phyloP scores from a whole-genome alignment of 1,140 invertebrate species.

The Dinoponera quadriceps region DNA sequence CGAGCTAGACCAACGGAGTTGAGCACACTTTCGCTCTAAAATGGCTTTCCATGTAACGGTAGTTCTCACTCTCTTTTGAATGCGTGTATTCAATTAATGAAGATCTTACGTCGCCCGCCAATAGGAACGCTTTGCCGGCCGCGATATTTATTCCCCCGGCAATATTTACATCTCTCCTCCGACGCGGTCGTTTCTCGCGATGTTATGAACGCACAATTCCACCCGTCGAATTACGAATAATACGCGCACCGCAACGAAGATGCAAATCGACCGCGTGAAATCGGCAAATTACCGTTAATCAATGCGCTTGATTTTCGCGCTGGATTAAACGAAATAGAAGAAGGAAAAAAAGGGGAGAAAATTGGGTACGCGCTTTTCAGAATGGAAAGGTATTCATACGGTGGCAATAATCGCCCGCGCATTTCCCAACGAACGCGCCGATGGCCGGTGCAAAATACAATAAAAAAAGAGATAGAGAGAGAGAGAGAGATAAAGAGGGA shows the following conservation, averaged over 20 bases:
- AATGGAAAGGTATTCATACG: slow-evolving; percentile 54
- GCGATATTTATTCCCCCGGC: slow-evolving; percentile 6
- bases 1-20: slow-evolving; percentile 29
- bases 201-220: not conserved
- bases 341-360: not conserved
- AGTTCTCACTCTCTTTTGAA: slow-evolving; percentile 2
- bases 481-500: not conserved
- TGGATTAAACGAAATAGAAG: slow-evolving; percentile 49
- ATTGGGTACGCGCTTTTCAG: slow-evolving; percentile 17
- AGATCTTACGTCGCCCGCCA: not conserved
- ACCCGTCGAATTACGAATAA: slow-evolving; percentile 29
- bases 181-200: not conserved
- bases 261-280: slow-evolving; percentile 8
- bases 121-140: not conserved
- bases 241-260: slow-evolving; percentile 4
- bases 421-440: slow-evolving; percentile 45
- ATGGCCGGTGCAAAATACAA: slow-evolving; percentile 41
- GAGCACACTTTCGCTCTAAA: slow-evolving; percentile 26
- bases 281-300: slow-evolving; percentile 51
- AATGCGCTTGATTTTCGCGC: slow-evolving; percentile 42
- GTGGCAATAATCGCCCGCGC: slow-evolving; percentile 50
- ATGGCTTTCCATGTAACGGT: slow-evolving; percentile 29
- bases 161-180: slow-evolving; percentile 13
- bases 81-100: slow-evolving; percentile 48
- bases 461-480: slow-evolving; percentile 26